Evolutionary conservation across 2,113 vertebrate genomes (phyloP).

Genomic region (Conger conger): DNA sequence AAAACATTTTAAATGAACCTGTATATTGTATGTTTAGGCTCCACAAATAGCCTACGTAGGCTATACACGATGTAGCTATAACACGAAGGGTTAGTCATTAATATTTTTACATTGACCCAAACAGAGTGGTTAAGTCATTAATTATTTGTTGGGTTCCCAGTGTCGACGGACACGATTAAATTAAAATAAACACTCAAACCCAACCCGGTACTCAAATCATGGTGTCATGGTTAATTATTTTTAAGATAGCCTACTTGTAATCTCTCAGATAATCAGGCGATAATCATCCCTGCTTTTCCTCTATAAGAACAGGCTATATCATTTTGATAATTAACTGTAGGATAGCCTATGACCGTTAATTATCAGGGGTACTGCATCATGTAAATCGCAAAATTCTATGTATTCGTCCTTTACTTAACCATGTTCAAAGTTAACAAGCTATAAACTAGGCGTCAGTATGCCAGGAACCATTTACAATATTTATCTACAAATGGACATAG

Average conservation of each 20-base stretch:
- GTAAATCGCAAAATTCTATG: background rate
- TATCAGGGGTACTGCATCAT: background rate
- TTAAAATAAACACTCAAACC: background rate
- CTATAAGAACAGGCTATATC: background rate
- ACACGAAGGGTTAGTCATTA: background rate
- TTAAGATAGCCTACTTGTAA: background rate
- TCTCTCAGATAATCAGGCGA: too few species aligned
- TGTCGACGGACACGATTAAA: background rate
- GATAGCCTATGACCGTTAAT: background rate
- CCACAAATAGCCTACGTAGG: background rate
- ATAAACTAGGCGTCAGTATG: too few species aligned
- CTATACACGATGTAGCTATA: background rate
- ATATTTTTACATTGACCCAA: background rate
- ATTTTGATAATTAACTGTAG: background rate
- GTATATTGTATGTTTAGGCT: background rate
- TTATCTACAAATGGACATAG: background rate
- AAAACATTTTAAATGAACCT: background rate
- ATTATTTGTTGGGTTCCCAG: too few species aligned
- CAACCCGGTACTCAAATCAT: background rate
- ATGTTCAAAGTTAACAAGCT: background rate
- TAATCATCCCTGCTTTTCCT: background rate
- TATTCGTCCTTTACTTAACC: background rate
- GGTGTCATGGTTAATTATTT: background rate
- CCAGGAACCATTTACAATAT: background rate
- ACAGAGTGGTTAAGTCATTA: background rate